Conservation (phyloP, 2,888 invertebrate genomes). For the Tortrix viridana region DNA sequence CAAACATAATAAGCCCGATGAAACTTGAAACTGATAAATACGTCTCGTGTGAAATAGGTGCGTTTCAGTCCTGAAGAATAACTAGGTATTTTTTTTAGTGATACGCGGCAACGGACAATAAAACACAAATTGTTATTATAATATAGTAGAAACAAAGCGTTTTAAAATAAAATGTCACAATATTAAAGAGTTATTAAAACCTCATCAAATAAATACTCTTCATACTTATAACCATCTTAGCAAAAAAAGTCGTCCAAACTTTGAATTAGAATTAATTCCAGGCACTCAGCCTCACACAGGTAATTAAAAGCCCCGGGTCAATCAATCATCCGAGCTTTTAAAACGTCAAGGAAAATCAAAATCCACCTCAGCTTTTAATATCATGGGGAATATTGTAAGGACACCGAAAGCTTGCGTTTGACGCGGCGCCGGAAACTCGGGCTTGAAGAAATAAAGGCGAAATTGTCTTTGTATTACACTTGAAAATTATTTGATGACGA, state of each 20-base stretch:
- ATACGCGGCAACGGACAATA: no score
- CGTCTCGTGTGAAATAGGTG: no score
- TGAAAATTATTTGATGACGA: background rate
- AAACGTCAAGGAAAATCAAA: slow-evolving; percentile 35
- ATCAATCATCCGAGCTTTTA: slow-evolving; percentile 37
- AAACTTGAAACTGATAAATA: no score
- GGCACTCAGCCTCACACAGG: slow-evolving; percentile 23
- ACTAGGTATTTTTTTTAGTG: no score
- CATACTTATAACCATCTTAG: no score
- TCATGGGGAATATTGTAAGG: slow-evolving; percentile 6
- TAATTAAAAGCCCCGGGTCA: slow-evolving; percentile 32
- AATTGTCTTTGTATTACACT: background rate
- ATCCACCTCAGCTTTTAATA: slow-evolving; percentile 31
- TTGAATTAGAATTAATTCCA: slow-evolving; percentile 8
- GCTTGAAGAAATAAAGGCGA: slow-evolving; percentile 5
- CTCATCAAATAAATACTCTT: background rate
- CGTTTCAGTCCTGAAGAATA: no score
- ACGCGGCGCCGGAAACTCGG: slow-evolving; percentile 5
- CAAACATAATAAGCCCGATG: no score
- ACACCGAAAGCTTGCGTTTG: slow-evolving; percentile 19
- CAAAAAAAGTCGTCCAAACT: background rate
- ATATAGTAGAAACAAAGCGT: no score
- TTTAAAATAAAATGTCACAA: no score
- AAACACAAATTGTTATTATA: no score
- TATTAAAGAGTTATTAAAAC: no score